Percentiles rank a stretch among this genome's conserved stretches.
Conservation (phyloP, 2,113 vertebrate species). For the Phaethornis superciliosus region DNA sequence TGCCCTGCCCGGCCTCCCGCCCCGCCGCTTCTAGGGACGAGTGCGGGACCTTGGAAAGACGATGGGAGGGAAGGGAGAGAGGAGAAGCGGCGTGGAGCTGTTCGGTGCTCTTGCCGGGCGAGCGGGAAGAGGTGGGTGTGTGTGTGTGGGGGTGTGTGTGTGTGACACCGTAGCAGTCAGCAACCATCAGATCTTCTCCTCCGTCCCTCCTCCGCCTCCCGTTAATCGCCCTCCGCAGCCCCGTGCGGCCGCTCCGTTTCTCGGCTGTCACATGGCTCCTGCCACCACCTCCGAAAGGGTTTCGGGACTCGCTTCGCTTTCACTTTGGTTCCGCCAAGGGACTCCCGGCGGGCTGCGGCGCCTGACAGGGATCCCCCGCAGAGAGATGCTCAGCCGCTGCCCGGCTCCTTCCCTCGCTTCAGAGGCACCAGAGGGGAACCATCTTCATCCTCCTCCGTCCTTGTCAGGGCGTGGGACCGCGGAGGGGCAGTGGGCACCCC, state of each 20-base stretch:
- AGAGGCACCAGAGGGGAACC: no score
- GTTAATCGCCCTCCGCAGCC: neutral
- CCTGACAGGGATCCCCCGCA: neutral
- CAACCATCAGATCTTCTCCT: no score
- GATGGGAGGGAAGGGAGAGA: neutral
- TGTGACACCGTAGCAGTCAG: neutral
- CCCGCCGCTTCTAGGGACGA: neutral
- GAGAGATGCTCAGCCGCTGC: neutral
- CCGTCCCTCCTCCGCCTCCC: neutral
- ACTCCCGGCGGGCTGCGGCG: neutral
- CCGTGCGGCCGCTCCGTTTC: slow-evolving; percentile 6
- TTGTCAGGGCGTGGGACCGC: neutral
- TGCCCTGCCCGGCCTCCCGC: neutral
- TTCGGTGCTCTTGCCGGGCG: neutral
- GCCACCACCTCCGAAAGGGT: neutral
- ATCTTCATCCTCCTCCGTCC: no score
- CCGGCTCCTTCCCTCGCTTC: neutral
- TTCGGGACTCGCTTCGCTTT: slow-evolving; percentile 57
- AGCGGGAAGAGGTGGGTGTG: neutral
- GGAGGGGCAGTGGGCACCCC: neutral
- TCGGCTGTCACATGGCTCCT: slow-evolving; percentile 31
- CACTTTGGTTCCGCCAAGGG: slow-evolving; percentile 34
- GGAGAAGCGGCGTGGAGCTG: neutral
- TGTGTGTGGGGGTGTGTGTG: neutral
- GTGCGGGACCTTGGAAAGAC: neutral